Evolutionary conservation across 2,113 vertebrate species (phyloP).

Genomic region (Platycercus adscitus): DNA sequence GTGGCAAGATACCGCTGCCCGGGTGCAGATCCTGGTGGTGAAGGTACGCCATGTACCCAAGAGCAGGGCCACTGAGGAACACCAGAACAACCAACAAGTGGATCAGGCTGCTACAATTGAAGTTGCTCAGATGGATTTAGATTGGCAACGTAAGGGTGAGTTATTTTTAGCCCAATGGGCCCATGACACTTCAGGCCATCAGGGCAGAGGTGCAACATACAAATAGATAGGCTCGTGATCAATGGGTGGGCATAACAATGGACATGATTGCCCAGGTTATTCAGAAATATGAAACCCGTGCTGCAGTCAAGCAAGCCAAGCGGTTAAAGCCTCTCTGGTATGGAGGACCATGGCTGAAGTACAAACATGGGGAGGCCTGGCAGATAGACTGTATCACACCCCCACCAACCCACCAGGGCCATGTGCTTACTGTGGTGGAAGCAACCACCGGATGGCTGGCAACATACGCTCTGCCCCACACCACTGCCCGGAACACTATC

Average conservation of each 20-base stretch:
- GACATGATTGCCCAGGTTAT: no score
- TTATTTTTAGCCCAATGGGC: background rate
- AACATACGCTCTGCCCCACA: background rate
- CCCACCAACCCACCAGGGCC: background rate
- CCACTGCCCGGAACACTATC: no score
- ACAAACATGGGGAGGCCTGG: background rate
- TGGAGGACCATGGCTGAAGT: background rate
- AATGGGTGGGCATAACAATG: background rate
- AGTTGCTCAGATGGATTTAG: background rate
- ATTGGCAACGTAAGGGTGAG: background rate
- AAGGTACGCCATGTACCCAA: rapidly evolving
- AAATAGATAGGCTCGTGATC: background rate
- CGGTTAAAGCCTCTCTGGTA: background rate
- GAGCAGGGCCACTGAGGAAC: background rate
- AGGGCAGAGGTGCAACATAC: background rate
- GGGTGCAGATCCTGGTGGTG: background rate
- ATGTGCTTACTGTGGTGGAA: background rate
- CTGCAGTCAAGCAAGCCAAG: background rate
- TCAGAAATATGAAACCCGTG: background rate
- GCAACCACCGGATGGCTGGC: background rate
- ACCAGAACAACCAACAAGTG: background rate
- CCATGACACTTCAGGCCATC: background rate
- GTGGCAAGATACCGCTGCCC: background rate
- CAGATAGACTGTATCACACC: background rate
- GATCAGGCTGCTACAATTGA: background rate